phyloP scores from a whole-genome alignment of 30 jellyfish, hydroid and myxozoan genomes.

The Morbakka virulenta region DNA sequence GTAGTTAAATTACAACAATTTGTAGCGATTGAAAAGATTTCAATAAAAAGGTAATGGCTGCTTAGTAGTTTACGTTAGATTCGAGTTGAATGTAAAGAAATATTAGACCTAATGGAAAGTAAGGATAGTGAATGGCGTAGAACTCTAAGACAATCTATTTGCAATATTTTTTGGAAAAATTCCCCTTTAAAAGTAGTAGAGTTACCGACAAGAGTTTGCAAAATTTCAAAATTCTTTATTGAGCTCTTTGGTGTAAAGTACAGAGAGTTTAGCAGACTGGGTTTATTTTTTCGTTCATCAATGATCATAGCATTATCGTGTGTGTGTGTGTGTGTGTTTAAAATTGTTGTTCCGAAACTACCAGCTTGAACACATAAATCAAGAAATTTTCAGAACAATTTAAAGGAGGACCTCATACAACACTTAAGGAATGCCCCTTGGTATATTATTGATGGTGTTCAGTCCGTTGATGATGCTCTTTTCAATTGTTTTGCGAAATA shows the following conservation, averaged over 20 bases:
- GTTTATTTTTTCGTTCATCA: not conserved
- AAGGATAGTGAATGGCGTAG: slow-evolving; percentile 31
- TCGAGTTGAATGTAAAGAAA: slow-evolving; percentile 30
- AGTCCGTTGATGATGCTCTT: slow-evolving; percentile 48
- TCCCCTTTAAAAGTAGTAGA: not conserved
- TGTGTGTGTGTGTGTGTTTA: slow-evolving; percentile 34
- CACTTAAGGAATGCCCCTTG: slow-evolving; percentile 32
- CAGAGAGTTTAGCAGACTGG: not conserved
- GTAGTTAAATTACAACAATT: slow-evolving; percentile 16
- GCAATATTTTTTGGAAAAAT: not conserved
- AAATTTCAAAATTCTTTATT: not conserved
- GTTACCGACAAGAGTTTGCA: not conserved
- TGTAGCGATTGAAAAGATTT: slow-evolving; percentile 32
- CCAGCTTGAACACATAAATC: slow-evolving; percentile 32
- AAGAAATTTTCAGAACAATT: slow-evolving; percentile 11
- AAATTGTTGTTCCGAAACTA: slow-evolving; percentile 43
- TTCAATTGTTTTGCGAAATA: slow-evolving; percentile 34
- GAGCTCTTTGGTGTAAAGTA: not conserved
- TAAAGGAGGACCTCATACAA: slow-evolving; percentile 25
- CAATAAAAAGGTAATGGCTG: slow-evolving; percentile 24
- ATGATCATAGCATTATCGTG: not conserved
- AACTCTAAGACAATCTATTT: not conserved
- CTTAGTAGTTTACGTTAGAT: slow-evolving; percentile 23
- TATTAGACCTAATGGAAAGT: slow-evolving; percentile 24
- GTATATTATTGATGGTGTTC: slow-evolving; percentile 39